Percentiles rank a stretch among this genome's conserved stretches.
Evolutionary conservation across 2,113 vertebrate species (phyloP).

Genomic region (Odobenus rosmarus): DNA sequence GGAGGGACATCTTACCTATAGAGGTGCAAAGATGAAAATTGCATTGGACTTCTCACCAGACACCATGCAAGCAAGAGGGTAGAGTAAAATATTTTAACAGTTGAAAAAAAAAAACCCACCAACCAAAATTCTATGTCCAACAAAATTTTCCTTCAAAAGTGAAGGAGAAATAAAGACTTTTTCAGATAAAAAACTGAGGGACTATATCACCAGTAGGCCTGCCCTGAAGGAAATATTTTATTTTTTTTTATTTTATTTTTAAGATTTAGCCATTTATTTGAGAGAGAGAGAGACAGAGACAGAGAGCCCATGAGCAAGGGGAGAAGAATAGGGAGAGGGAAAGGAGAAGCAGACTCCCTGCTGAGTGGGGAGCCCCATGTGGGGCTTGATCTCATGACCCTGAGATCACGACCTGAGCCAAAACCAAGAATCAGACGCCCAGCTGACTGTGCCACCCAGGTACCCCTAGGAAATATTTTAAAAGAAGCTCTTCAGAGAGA

Average conservation of each 20-base stretch:
- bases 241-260: neutral
- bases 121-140: neutral
- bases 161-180: neutral
- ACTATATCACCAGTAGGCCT: neutral
- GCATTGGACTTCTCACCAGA: neutral
- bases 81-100: neutral
- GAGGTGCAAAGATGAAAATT: neutral
- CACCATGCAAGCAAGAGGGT: neutral
- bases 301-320: neutral
- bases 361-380: too few species aligned
- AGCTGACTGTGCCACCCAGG: too few species aligned
- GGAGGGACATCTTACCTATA: neutral
- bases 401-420: neutral
- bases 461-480: neutral
- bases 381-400: neutral
- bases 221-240: neutral
- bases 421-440: too few species aligned
- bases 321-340: neutral
- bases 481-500: neutral
- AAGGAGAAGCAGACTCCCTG: neutral
- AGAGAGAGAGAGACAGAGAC: neutral
- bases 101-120: neutral
- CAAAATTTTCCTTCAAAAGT: neutral
- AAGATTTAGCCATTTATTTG: neutral
- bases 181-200: neutral